Evolutionary conservation across 2,797 vertebrate species (phyloP), one percentile per base, ranked within the genome.

Genomic region (Oreochromis mossambicus): DNA sequence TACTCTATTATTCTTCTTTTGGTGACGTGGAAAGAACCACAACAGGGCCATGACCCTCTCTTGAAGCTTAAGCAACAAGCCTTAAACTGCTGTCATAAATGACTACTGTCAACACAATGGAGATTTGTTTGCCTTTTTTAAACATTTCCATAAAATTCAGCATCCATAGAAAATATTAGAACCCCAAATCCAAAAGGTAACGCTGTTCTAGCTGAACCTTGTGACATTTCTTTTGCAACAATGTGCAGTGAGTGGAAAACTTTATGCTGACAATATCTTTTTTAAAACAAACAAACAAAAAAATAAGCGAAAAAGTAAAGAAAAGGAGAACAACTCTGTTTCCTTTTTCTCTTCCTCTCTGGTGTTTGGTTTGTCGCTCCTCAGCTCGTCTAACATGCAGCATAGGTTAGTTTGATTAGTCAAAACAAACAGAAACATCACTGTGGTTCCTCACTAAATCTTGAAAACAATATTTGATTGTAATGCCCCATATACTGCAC

Each of bases 401-500:
- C 94, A 93, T 84, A 89, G 81, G 88, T 92, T 87, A 76, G 76
- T 88, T 29, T 83, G 58, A 90, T 79, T 88, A 89, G 85, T 87
- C 29, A 36, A 77, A 85, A 83, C 80, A 89, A 89, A 89, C 63
- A 68, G 19, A 86, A 86, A 73, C 13, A 50, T 87, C 61, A 61
- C 79, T 85, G 82, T 87, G 80, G 83, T 76, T 87, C 78, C 78
- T 88, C 63, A 51, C 54, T 29, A 63, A 79, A 83, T 84, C 80
- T 79, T 5, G 51, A 88, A 78, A 81, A 54, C 26, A 83, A 85
- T 83, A 86, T 94, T 88, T 94, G 77, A 92, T 92, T 87, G 82
- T 92, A 95, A 94, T 95, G 94, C 93, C 95, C 94, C 88, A 83
- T 83, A 79, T 90, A 84, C 83, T 85, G 78, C 78, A 73, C 83